Evolutionary conservation across 2,797 vertebrate genomes (phyloP).

Genomic region (Chanos chanos): DNA sequence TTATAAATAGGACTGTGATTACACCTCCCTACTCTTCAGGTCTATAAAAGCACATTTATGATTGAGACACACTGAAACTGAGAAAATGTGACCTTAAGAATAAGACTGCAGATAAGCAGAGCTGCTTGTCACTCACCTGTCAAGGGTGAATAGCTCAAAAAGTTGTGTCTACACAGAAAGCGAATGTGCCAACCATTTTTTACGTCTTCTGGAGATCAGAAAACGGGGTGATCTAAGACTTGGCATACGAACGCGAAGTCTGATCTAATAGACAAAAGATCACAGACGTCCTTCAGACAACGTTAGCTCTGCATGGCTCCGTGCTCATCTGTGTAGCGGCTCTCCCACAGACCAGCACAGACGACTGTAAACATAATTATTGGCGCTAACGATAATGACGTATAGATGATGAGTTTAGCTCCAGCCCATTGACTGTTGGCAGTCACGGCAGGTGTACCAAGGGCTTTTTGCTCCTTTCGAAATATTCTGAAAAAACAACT

Average conservation of each 20-base stretch:
- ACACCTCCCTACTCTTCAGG: too few species aligned
- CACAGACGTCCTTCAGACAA: slow-evolving; percentile 50
- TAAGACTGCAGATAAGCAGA: not conserved
- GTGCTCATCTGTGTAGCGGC: slow-evolving; percentile 31
- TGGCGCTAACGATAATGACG: slow-evolving; percentile 54
- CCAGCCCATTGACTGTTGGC: slow-evolving; percentile 52
- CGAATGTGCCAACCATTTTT: slow-evolving; percentile 45
- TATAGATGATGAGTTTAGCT: slow-evolving; percentile 51
- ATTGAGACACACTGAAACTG: too few species aligned
- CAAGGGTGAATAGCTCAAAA: slow-evolving; percentile 37
- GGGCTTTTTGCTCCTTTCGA: slow-evolving; percentile 41
- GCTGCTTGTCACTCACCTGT: slow-evolving; percentile 33
- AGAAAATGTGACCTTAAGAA: too few species aligned
- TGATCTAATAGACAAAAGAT: slow-evolving; percentile 47
- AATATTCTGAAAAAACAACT: slow-evolving; percentile 40
- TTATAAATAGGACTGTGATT: too few species aligned
- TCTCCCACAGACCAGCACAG: slow-evolving; percentile 46
- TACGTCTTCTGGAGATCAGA: slow-evolving; percentile 41
- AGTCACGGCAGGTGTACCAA: slow-evolving; percentile 46
- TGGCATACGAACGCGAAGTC: slow-evolving; percentile 44
- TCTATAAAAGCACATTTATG: too few species aligned
- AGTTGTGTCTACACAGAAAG: slow-evolving; percentile 30
- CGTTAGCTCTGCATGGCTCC: slow-evolving; percentile 21
- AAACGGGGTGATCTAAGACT: slow-evolving; percentile 36
- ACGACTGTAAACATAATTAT: slow-evolving; percentile 55